Percentiles rank a stretch among this genome's conserved stretches.
Conservation (phyloP, 2,797 vertebrate genomes). For the Aplochiton taeniatus region DNA sequence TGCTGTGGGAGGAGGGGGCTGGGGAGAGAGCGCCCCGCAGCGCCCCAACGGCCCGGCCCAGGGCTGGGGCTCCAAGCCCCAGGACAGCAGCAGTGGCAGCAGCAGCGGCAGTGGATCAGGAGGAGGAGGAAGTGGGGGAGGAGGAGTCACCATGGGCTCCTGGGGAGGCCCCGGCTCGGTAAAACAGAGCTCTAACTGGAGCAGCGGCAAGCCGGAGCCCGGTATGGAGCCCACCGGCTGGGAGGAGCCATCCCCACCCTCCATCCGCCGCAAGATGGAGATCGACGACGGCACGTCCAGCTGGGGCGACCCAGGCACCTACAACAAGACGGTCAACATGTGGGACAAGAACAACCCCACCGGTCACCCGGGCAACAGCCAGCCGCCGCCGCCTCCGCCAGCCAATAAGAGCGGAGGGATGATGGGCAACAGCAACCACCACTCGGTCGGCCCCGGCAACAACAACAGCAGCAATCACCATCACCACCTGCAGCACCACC, state of each 20-base stretch:
- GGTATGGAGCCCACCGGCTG: slow-evolving; percentile 84
- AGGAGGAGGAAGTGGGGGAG: slow-evolving; percentile 69
- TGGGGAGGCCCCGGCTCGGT: slow-evolving; percentile 77
- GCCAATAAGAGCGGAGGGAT: slow-evolving; percentile 67
- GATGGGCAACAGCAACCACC: slow-evolving; percentile 70
- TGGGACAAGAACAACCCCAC: slow-evolving; percentile 95
- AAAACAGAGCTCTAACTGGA: slow-evolving; percentile 65
- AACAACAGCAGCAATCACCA: slow-evolving; percentile 74
- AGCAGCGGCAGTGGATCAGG: slow-evolving; percentile 71
- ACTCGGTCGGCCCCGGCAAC: slow-evolving; percentile 72
- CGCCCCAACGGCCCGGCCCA: slow-evolving; percentile 73
- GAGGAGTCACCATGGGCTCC: slow-evolving; percentile 70
- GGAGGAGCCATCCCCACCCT: slow-evolving; percentile 96
- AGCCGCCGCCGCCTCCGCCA: slow-evolving; percentile 49
- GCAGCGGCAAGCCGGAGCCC: slow-evolving; percentile 70
- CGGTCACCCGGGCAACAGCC: slow-evolving; percentile 76
- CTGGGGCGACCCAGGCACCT: slow-evolving; percentile 93
- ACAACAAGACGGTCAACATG: slow-evolving; percentile 94
- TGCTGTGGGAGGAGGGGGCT: slow-evolving; percentile 65
- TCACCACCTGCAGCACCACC: slow-evolving; percentile 68
- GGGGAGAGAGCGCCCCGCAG: slow-evolving; percentile 79
- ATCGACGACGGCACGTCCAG: slow-evolving; percentile 97
- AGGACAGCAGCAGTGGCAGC: slow-evolving; percentile 67
- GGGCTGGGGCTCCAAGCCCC: slow-evolving; percentile 82
- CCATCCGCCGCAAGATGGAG: slow-evolving; percentile 95